Evolutionary conservation across 2,888 invertebrate species (phyloP), one percentile per base, ranked within the genome.

Genomic region (Drosophila meridionalis): DNA sequence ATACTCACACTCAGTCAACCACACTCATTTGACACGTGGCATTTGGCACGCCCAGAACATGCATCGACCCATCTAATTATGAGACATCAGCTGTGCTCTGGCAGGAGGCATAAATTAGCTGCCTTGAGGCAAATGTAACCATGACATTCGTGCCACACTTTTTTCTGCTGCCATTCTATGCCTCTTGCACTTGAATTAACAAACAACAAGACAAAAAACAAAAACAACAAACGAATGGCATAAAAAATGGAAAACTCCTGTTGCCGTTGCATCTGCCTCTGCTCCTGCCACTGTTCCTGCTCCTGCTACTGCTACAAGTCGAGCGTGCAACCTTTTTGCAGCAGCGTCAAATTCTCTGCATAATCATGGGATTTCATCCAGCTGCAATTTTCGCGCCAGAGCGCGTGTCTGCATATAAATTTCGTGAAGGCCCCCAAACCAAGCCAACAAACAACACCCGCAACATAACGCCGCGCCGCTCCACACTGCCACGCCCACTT

Each of bases 351-450:
- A 83, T 78, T 79, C 82, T 76, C 77, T 78, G 82, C 83, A 84
- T 90, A 89, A 90, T 87, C 91, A 87, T 92, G 92, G 91, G 91
- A 92, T 91, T 91, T 86, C 81, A 80, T 68, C 82, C 92, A 91
- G 90, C 91, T 91, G 91, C 83, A 84, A 82, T 90, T 91, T 91
- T 88, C 90, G 90, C 85, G 85, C 77, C 90, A 87, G 74, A 82
- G 82, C 76, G 83, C 88, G 70, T 76, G 82, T 87, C 82, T 86
- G 90, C 85, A 86, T 89, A 87, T 89, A 73, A 87, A 86, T 89
- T 76, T 62, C 57, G 73, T 26, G 66, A 56, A 72, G 65, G 60
- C 20, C 60, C 42, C 66, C 26, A 9, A 14, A 14, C 55, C 55
- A 38, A 38, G 38, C 8, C 38, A 30, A 20, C 42, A 55, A n/a